Base-by-base conservation (phyloP, 2,113 vertebrate species). In the Accipiter virgatus region DNA sequence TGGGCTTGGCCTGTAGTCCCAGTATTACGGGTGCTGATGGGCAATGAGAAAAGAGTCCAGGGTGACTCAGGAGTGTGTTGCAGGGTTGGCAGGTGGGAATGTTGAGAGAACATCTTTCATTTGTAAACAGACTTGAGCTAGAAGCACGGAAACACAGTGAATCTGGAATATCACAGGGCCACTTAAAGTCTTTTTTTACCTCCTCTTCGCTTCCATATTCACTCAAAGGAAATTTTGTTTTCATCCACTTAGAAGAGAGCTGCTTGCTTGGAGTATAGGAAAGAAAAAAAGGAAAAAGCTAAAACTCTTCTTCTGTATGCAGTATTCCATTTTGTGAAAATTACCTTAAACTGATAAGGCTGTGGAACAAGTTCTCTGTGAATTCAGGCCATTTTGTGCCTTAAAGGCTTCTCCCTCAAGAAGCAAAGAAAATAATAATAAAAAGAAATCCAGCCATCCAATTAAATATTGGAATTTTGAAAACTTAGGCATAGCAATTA, bases 401-500 rank as follows among this genome's bases (percentile, higher is more conserved):
- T 87, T 84, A 61, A 93, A 92, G 79, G 63, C 47, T 84, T 95
- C 47, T 88, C 42, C 78, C 63, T 92, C 31, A 78, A 78, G 80
- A 84, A 90, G 27, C 3, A 52, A 72, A 88, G 22, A 42, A 92
- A 90, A 73, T 18, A 81, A 29, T 18, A 91, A 84, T 29, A 63
- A 81, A 58, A 88, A 59, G 23, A 83, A 86, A 79, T 58, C 32
- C 11, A 93, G 34, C 25, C 26, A 23, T 62, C 77, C 58, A 90
- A 48, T 85, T 94, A 91, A 96, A 95, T 82, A 73, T 4, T 89
- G 42, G 73, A 58, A 85, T 94, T 95, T 85, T 91, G 20, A 72
- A 82, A 94, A 94, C 34, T 48, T 73, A 50, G 14, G 31, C 1
- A 0, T 56, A 80, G 91, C 62, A 87, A 79, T 91, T 95, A 95